Evolutionary conservation across 2,888 invertebrate genomes (phyloP).

Genomic region (Drosophila maculinotata): DNA sequence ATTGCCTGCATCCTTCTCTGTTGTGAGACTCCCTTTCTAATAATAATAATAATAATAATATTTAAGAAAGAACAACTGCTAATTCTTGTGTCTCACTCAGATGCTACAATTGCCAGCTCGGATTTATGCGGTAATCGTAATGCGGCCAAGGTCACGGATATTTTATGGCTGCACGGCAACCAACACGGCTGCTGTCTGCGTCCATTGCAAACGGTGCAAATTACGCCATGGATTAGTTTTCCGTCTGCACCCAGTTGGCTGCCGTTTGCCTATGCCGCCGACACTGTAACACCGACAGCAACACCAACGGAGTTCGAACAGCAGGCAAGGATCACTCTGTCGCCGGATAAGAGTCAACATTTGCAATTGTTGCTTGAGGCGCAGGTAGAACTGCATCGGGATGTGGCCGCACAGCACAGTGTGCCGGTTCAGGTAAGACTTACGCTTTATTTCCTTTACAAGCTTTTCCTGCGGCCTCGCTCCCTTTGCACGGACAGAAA

Average conservation of each 20-base stretch:
- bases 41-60: too few species aligned
- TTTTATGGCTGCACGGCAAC: constrained; percentile 83
- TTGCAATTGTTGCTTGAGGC: constrained; percentile 83
- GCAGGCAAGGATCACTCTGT: constrained; percentile 39
- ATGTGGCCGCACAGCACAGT: constrained; percentile 28
- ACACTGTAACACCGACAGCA: constrained; percentile 44
- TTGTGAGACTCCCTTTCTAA: too few species aligned
- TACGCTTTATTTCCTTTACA: neutral
- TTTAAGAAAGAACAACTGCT: too few species aligned
- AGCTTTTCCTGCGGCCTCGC: too few species aligned
- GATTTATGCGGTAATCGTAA: constrained; percentile 83
- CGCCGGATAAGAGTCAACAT: constrained; percentile 54
- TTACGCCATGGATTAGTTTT: constrained; percentile 86
- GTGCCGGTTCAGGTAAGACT: constrained; percentile 72
- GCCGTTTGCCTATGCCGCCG: constrained; percentile 80
- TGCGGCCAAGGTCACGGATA: constrained; percentile 84
- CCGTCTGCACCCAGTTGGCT: constrained; percentile 84
- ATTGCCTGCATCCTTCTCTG: too few species aligned
- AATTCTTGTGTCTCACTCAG: constrained; percentile 59
- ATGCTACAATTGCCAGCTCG: constrained; percentile 82
- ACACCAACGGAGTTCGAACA: constrained; percentile 44
- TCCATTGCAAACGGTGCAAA: constrained; percentile 85
- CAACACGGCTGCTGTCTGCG: constrained; percentile 84
- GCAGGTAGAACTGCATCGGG: constrained; percentile 72
- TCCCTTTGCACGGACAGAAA: too few species aligned